Evolutionary conservation across 2,113 vertebrate species (phyloP), one percentile per base, ranked within the genome.

Genomic region (Reinhardtius hippoglossoides): DNA sequence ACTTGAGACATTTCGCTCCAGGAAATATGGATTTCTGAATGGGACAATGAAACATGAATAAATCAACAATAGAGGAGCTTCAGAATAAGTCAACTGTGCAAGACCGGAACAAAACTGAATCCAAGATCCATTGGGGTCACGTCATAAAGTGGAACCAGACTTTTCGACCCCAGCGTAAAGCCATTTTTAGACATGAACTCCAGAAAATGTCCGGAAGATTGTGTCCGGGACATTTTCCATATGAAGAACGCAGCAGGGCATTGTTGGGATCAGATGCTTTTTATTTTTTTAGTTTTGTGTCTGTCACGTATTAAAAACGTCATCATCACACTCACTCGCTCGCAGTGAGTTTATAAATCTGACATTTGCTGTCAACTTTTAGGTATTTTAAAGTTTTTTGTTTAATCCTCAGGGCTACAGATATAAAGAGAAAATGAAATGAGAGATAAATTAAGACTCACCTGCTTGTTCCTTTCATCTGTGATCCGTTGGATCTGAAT

Each of bases 401-500:
- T 42, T 42, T 18, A 18, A 20, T 50, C 46, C 46, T 18, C 15
- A 57, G 55, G 15, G 21, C 55, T 58, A 40, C 60, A 15, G n/a
- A 63, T n/a, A 42, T 21, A 67, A n/a, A 67, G 23, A 65, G 23
- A 31, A 13, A 66, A 27, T 1, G 31, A 3, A 14, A 13, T 0
- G 48, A 52, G 12, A n/a, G 9, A 59, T 44, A 23, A 54, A 54
- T 9, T 21, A 3, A 48, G 35, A 62, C 92, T 91, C 35, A 97
- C 98, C 97, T 99, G 98, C 73, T 97, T 95, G 81, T 99, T 99
- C 89, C 98, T 96, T 91, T 99, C 98, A 13, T 99, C 98, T 0
- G 98, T 99, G 95, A 99, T 99, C 94, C 97, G 93, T 91, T 98
- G 97, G 89, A 99, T 99, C 95, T 99, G 97, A 87, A 99, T 99